Base-by-base conservation (phyloP, 2,113 vertebrate species). In the Okapia johnstoni region DNA sequence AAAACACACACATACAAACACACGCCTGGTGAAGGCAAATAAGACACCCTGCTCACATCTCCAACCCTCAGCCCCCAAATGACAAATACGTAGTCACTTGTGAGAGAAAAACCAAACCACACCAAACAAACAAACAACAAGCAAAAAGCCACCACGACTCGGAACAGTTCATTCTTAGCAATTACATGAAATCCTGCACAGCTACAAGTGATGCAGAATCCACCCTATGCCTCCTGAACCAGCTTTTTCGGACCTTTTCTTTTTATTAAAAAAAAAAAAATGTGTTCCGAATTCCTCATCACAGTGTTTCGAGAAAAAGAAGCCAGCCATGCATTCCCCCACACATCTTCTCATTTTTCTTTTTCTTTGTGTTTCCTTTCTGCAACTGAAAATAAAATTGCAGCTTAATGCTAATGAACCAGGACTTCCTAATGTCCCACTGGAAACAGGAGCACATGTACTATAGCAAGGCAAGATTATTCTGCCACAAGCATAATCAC, bases 121-220 rank as follows among this genome's bases (percentile, higher is more conserved):
- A 80, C 16, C 15, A 55, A 57, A 58, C 8, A 50, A 33, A 46
- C 70, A 54, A 66, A 66, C 66, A 84, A 57, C 94, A 85, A 54
- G 19, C 77, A 57, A 46, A 85, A 89, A 95, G 60, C 77, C 66
- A 21, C 57, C 90, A 70, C 54, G 14, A 81, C 93, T 93, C 80
- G 23, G 30, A 95, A 58, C 28, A 63, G 95, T 94, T 63, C 63
- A 30, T 95, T 95, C 86, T 93, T 87, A 26, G 97, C 92, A 97
- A 97, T 98, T 94, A 96, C 98, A 96, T 92, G 92, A 97, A 96
- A 98, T 95, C 52, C 88, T 70, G 9, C 84, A 52, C 94, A 98
- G 98, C 98, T 97, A 98, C 98, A 99, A 98, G 98, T 98, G 98
- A 97, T 80, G 98, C 94, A 94, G 97, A 61, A 30, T 93, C 96